Base-by-base conservation (phyloP, 2,113 vertebrate species). In the Vulpes lagopus region DNA sequence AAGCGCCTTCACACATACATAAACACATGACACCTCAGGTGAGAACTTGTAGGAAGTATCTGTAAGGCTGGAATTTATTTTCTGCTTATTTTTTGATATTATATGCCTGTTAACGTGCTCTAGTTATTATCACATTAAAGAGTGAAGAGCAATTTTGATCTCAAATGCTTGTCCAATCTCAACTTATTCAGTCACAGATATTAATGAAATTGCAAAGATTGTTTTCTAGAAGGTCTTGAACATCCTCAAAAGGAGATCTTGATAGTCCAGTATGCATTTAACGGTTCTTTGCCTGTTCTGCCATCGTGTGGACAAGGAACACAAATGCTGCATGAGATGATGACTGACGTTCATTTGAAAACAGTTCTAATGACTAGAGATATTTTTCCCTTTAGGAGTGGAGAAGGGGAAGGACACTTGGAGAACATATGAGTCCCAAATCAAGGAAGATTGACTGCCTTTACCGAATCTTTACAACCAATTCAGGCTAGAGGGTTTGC, bases 201-300 rank as follows among this genome's bases (percentile, higher is more conserved):
- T 67, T 94, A 92, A 79, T n/a, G 27, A 67, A 86, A 89, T 69
- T 32, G 23, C 43, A 92, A 76, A 76, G 10, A 10, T 78, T 86
- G 55, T 55, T 90, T 90, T 92, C 17, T 65, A 78, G 92, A 91
- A 69, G 65, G 64, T 86, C 81, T 91, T 89, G 43, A 78, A 15
- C 20, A 27, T 43, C 49, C n/a, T 82, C n/a, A 59, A 64, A 94
- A 89, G 82, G 69, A 80, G 23, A 49, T 85, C n/a, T 81, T 89
- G 87, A 69, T 20, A 94, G 16, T 20, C 27, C 5, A 65, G 65
- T 32, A 53, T 73, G 11, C 11, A 20, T 69, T 94, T 86, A 89
- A 86, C 60, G 82, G 55, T 81, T 95, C 35, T 86, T 95, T 67
- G 80, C 35, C 81, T 87, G 55, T 89, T 95, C 65, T 97, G 89